Evolutionary conservation across 23 tunicate species (phyloP), one percentile per base, ranked within the genome.

Genomic region (Phallusia fumigata): DNA sequence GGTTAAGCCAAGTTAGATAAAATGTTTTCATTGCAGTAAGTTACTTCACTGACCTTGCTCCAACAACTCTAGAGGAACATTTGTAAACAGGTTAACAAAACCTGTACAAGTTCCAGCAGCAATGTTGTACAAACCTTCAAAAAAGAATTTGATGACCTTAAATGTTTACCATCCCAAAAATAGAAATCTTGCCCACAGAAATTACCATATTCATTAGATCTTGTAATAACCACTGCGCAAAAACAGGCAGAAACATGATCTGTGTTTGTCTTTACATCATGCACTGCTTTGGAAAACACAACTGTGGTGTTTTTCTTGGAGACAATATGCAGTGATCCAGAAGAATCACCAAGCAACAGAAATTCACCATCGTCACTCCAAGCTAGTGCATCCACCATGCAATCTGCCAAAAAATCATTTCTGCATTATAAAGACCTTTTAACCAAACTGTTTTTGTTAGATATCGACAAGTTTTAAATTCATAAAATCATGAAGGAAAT

Each of bases 291-390:
- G 24, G 84, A 80, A 40, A 53, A 74, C 26, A 81, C 51, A 22
- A 87, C 75, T 75, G 52, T 35, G 16, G 30, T 32, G 13, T 49
- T 3, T 1, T 22, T 45, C 33, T 76, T 52, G 44, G 88, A 83
- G 34, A 89, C 40, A 16, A 89, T 80, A 35, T 79, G 85, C 5
- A 83, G 50, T 24, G 36, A 50, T 32, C 94, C 94, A 51, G 84
- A 31, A 53, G 76, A 31, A 36, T 81, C 94, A 32, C 52, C 82
- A 34, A 80, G 85, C 13, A 80, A 52, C 18, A 84, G 35, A 53
- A 78, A 85, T 28, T 74, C 19, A 24, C 85, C 94, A 84, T 89
- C 88, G 18, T 73, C 45, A 45, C 94, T 79, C 79, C 87, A 84
- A 32, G 75, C 28, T n/a, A 89, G n/a, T 0, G 83, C 84, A 76